Percentiles rank a stretch among this genome's conserved stretches.
Conservation (phyloP, 2,797 vertebrate species). For the Hozukius guyotensis region DNA sequence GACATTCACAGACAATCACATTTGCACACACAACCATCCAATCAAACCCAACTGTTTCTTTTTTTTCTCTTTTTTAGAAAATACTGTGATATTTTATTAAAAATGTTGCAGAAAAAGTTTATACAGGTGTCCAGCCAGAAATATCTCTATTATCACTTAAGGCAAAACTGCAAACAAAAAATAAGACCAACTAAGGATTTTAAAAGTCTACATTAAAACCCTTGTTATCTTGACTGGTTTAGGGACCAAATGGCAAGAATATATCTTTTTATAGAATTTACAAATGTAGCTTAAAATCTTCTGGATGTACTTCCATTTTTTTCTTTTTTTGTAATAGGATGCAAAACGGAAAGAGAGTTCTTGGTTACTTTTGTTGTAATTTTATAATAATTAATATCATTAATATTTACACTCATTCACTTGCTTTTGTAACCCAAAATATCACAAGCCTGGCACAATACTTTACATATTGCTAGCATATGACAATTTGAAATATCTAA, state of each 20-base stretch:
- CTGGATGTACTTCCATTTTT: slow-evolving; percentile 56
- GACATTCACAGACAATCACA: background rate
- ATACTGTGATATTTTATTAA: slow-evolving; percentile 98
- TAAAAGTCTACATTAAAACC: slow-evolving; percentile 85
- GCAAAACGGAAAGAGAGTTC: slow-evolving; percentile 81
- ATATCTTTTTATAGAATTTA: slow-evolving; percentile 83
- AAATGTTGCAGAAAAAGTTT: slow-evolving; percentile 98
- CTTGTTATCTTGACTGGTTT: slow-evolving; percentile 85
- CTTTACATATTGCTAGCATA: slow-evolving; percentile 96
- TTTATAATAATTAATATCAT: slow-evolving; percentile 81
- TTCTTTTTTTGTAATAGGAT: slow-evolving; percentile 74
- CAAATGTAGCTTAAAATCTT: slow-evolving; percentile 82
- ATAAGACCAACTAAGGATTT: slow-evolving; percentile 85
- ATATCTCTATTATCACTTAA: slow-evolving; percentile 96
- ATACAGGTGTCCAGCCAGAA: slow-evolving; percentile 98
- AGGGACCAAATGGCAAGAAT: slow-evolving; percentile 87
- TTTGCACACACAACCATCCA: slow-evolving; percentile 28
- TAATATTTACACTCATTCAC: slow-evolving; percentile 93
- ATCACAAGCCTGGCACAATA: slow-evolving; percentile 91
- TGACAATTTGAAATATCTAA: slow-evolving; percentile 92
- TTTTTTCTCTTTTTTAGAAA: slow-evolving; percentile 90
- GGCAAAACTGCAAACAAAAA: slow-evolving; percentile 93
- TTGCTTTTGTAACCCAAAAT: slow-evolving; percentile 89
- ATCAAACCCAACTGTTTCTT: background rate
- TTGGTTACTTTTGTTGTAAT: slow-evolving; percentile 73